Conservation (phyloP, 2,797 vertebrate genomes). For the Moxostoma hubbsi region DNA sequence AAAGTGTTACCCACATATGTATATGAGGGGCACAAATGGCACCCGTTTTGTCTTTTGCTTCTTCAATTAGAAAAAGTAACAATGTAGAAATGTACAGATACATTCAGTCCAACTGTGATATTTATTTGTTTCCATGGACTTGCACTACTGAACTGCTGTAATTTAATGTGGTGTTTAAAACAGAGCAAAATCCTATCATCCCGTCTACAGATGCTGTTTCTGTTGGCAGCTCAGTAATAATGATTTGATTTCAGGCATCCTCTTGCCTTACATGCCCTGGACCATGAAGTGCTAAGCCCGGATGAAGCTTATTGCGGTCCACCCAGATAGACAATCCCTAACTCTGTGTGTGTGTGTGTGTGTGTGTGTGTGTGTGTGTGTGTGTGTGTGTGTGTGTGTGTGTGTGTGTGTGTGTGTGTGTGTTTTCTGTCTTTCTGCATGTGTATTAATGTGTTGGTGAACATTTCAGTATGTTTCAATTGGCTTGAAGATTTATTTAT, state of each 20-base stretch:
- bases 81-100: not conserved
- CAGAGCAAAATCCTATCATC: conserved; percentile 39
- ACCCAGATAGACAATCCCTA: conserved; percentile 27
- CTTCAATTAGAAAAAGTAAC: too few species aligned
- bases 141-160: conserved; percentile 20
- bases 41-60: too few species aligned
- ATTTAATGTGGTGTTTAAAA: conserved; percentile 29
- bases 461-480: not conserved
- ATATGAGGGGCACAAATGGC: too few species aligned
- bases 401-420: not conserved
- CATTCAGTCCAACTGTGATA: conserved; percentile 14
- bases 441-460: conserved; percentile 12
- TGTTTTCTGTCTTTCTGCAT: conserved; percentile 22
- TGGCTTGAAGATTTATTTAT: not conserved
- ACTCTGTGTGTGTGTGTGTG: not conserved
- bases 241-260: conserved; percentile 20
- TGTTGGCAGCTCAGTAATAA: conserved; percentile 20
- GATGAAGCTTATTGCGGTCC: not conserved
- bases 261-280: conserved; percentile 23
- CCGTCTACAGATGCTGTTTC: conserved; percentile 37
- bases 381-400: not conserved
- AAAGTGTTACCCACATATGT: too few species aligned
- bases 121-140: conserved; percentile 23
- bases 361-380: not conserved
- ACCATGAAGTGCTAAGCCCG: conserved; percentile 20